Evolutionary conservation across 2,888 invertebrate species (phyloP).

Genomic region (Stenichneumon culpator): DNA sequence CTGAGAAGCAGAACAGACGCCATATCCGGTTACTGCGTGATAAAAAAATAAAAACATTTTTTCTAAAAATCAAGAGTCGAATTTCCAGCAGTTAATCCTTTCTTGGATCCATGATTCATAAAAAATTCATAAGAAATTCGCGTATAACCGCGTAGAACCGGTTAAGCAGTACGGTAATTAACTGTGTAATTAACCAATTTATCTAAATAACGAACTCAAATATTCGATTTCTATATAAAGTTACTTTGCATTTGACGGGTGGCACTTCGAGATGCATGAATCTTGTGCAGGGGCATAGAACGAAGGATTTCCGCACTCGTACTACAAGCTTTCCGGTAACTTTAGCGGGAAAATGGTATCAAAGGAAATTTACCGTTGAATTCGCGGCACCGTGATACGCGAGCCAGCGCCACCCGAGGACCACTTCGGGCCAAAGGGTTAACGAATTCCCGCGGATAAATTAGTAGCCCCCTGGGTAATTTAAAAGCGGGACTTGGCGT

Average conservation of each 20-base stretch:
- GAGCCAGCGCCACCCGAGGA: background rate
- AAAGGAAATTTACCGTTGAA: background rate
- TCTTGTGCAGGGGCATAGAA: too few relatives aligned
- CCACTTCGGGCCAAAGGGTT: background rate
- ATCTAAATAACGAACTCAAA: too few relatives aligned
- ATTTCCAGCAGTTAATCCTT: background rate
- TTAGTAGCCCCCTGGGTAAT: conserved; percentile 1
- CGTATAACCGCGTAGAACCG: too few relatives aligned
- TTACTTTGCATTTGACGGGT: too few relatives aligned
- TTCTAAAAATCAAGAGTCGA: background rate
- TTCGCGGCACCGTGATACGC: background rate
- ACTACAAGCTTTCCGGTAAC: too few relatives aligned
- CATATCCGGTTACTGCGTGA: conserved; percentile 31
- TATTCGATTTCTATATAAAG: too few relatives aligned
- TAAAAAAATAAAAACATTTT: conserved; percentile 9
- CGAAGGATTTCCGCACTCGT: too few relatives aligned
- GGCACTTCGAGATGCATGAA: too few relatives aligned
- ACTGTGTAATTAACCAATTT: background rate
- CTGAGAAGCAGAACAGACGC: background rate
- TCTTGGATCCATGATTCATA: background rate
- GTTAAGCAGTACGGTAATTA: background rate
- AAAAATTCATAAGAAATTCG: too few relatives aligned
- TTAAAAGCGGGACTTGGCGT: background rate
- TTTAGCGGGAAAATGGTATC: background rate
- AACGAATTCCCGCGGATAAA: background rate